Base-by-base conservation (phyloP, 2,888 invertebrate species). In the Polia nebulosa region DNA sequence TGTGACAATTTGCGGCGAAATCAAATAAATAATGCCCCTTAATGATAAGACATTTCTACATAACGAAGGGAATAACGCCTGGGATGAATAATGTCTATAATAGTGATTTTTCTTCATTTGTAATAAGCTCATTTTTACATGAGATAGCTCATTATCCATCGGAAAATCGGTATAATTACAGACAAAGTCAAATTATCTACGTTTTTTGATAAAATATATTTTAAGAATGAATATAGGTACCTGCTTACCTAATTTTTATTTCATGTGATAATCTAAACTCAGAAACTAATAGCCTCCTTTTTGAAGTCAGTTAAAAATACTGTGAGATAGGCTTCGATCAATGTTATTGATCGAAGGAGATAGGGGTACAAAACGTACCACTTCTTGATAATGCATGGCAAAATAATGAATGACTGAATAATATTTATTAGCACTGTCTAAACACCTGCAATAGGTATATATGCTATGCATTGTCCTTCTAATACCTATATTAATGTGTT, bases 391-490 rank as follows among this genome's bases (percentile, higher is more conserved):
- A n/a, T 60, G 5, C 39, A 61, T 61, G 29, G 32, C 22, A 60
- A 27, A 1, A n/a, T 27, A 53, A n/a, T 17, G 39, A 13, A 9
- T 41, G 3, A 29, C 9, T 41, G 3, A 29, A 41, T 13, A 61
- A 41, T 61, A 60, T 61, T 39, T 41, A 61, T 45, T 44, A 36
- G 13, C 7, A 20, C 6, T 36, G 15, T 36, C 20, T 34, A 27
- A 32, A 51, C 25, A 44, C 27, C 39, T 41, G 13, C 32, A n/a
- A n/a, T n/a, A n/a, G n/a, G n/a, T n/a, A n/a, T n/a, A n/a, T n/a
- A n/a, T n/a, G n/a, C n/a, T n/a, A n/a, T n/a, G n/a, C n/a, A n/a
- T n/a, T n/a, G n/a, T n/a, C n/a, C n/a, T n/a, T n/a, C n/a, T n/a
- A n/a, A n/a, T n/a, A 41, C 8, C 7, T 41, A 8, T 41, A n/a